Percentiles rank a stretch among this genome's conserved stretches.
These are phyloP conservation scores for Thrips palmi DNA, from an alignment of 1,140 invertebrate genomes.

Conservation along the genomic window DNA sequence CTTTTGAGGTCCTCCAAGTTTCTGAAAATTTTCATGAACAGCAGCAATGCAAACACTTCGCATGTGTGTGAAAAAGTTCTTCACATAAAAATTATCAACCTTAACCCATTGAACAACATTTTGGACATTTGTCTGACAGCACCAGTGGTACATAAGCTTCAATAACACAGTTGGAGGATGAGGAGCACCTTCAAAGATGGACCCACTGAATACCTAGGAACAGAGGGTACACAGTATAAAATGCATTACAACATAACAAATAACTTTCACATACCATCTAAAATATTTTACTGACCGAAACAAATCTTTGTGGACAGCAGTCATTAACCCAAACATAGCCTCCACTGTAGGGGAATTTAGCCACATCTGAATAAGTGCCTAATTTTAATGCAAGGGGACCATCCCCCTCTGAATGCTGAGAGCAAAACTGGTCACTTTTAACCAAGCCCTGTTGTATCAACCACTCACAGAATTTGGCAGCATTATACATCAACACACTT, in stretches of 20 bases:
- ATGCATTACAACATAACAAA: not conserved
- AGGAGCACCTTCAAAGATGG: slow-evolving; percentile 65
- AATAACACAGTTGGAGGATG: slow-evolving; percentile 60
- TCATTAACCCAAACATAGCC: slow-evolving; percentile 79
- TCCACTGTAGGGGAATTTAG: slow-evolving; percentile 66
- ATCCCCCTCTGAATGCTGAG: slow-evolving; percentile 29
- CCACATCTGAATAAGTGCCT: slow-evolving; percentile 66
- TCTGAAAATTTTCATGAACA: slow-evolving; percentile 48
- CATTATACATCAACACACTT: slow-evolving; percentile 51
- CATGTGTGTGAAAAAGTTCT: slow-evolving; percentile 59
- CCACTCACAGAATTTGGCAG: slow-evolving; percentile 74
- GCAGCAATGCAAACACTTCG: slow-evolving; percentile 58
- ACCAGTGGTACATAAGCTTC: slow-evolving; percentile 78
- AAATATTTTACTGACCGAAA: slow-evolving; percentile 33
- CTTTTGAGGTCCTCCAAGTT: slow-evolving; percentile 45
- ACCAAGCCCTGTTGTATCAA: slow-evolving; percentile 66
- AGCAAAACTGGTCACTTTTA: slow-evolving; percentile 54
- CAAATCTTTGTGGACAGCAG: slow-evolving; percentile 61
- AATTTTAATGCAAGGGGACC: slow-evolving; percentile 45
- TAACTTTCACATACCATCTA: not conserved
- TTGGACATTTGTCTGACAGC: slow-evolving; percentile 69
- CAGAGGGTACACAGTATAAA: not conserved
- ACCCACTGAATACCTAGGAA: slow-evolving; percentile 49
- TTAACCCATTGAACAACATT: slow-evolving; percentile 80
- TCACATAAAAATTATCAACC: slow-evolving; percentile 54